phyloP scores from a whole-genome alignment of 2,797 vertebrate genomes.

The Microhierax caerulescens region DNA sequence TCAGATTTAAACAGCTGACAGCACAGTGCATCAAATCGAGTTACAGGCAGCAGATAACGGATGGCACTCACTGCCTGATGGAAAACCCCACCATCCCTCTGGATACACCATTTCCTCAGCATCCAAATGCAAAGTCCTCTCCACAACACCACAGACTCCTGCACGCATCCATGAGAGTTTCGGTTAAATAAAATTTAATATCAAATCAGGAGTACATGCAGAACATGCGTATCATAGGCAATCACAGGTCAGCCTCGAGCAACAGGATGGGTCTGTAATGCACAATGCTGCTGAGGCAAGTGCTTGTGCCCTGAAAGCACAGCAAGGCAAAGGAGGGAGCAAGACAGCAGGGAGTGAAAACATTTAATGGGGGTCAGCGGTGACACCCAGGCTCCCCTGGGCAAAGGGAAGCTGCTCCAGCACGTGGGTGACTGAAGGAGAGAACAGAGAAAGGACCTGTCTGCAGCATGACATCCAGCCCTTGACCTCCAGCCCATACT shows the following conservation, averaged over 20 bases:
- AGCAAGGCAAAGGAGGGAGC: background rate
- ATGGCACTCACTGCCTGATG: background rate
- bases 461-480: background rate
- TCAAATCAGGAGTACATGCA: fast-evolving
- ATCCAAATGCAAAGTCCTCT: background rate
- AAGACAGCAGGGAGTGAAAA: background rate
- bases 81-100: background rate
- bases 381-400: fast-evolving
- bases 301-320: background rate
- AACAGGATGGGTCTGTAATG: background rate
- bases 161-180: fast-evolving
- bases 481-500: background rate
- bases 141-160: background rate
- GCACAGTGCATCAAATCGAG: background rate
- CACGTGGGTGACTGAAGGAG: fast-evolving
- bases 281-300: background rate
- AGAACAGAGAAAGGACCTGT: background rate
- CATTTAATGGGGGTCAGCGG: fast-evolving
- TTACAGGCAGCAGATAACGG: background rate
- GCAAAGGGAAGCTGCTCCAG: background rate
- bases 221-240: fast-evolving
- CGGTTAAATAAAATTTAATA: background rate
- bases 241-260: fast-evolving
- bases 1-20: background rate
- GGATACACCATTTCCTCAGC: background rate